Base-by-base conservation (phyloP, 2,797 vertebrate genomes). In the Spondyliosoma cantharus region DNA sequence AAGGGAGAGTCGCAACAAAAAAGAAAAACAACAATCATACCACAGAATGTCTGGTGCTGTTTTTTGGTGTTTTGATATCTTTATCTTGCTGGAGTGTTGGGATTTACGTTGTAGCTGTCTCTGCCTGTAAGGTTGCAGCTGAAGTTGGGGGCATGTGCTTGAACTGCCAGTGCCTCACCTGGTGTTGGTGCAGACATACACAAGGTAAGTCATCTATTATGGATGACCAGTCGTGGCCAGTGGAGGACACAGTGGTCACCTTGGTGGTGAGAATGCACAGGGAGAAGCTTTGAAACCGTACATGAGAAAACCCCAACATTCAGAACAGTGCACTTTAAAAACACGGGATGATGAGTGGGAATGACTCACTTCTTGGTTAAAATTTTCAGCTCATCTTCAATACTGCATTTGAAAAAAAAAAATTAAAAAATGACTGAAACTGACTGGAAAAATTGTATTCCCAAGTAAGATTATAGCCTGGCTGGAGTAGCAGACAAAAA, bases 191-290 rank as follows among this genome's bases (percentile, higher is more conserved):
- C 82, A 89, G 66, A 82, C 56, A 69, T 42, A 79, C 74, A 86
- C 89, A 88, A 87, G 81, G 84, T 87, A 78, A 84, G 83, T 91
- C 82, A 90, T 92, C 86, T 91, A 91, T 95, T 92, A 93, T 91
- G 85, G 87, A 93, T 92, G 87, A 84, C 42, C 74, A 66, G 73
- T 64, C 50, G 7, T 15, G 13, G 78, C 66, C 72, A 20, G 71
- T 17, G 68, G 78, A 84, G 90, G 89, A 89, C 89, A 87, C 66
- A 11, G 29, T 83, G 83, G 90, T 92, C 90, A 90, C 90, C 90
- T 89, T 90, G 90, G 74, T 86, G 68, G 81, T 86, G 46, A 65
- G 46, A 87, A 74, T 61, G 67, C 45, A 53, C 2, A 0, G 56
- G 50, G 56, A 75, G 57, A 77, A 37, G 69, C 66, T 87, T 87